Evolutionary conservation across 2,113 vertebrate species (phyloP).

Genomic region (Acrocephalus kingi): DNA sequence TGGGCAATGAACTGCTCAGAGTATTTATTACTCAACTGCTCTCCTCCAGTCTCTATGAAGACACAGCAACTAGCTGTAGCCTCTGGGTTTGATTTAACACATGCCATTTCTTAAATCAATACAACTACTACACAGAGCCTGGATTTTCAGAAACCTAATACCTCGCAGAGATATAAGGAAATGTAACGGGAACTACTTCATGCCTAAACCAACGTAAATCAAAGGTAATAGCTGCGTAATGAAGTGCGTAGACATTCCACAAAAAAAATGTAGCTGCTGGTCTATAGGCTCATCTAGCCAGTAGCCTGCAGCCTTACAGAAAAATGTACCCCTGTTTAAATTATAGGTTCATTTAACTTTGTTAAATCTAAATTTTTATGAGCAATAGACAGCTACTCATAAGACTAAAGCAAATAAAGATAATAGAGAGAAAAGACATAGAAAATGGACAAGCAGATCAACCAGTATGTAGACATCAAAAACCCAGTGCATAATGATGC

Average conservation of each 20-base stretch:
- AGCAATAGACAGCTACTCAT: not conserved
- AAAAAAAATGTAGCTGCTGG: not conserved
- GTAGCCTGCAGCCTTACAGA: not conserved
- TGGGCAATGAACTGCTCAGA: not conserved
- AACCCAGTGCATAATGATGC: not conserved
- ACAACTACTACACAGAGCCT: not conserved
- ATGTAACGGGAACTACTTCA: slow-evolving; percentile 1
- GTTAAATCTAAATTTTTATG: not conserved
- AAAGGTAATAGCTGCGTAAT: slow-evolving; percentile 7
- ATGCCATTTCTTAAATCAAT: slow-evolving; percentile 40
- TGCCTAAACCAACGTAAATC: not conserved
- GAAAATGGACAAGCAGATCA: not conserved
- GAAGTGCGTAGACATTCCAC: not conserved
- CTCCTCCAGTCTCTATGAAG: not conserved
- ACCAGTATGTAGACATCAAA: not conserved
- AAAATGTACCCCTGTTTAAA: not conserved
- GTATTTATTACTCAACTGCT: not conserved
- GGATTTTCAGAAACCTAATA: slow-evolving; percentile 32
- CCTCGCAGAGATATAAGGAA: slow-evolving; percentile 1
- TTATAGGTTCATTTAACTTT: not conserved
- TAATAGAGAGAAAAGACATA: not conserved
- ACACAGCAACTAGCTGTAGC: not conserved
- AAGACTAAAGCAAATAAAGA: not conserved
- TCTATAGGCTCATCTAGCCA: not conserved
- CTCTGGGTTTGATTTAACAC: slow-evolving; percentile 34